Base-by-base conservation (phyloP, 2,797 vertebrate species). In the Hypotaenidia okinawae region DNA sequence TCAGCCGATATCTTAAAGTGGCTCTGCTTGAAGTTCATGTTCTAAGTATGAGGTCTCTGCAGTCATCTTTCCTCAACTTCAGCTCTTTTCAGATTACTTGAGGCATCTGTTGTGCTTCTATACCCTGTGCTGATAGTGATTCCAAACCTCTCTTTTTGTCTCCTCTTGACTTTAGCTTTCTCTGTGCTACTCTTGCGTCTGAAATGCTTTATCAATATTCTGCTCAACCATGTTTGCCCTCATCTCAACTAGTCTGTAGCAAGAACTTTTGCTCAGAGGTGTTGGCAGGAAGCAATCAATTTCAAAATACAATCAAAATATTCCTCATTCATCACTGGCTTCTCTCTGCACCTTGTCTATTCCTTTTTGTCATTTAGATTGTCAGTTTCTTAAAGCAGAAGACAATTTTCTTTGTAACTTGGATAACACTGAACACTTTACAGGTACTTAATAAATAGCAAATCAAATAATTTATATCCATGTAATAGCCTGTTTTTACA, bases 251-350 rank as follows among this genome's bases (percentile, higher is more conserved):
- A 70, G 72, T 74, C 58, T 75, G 11, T 33, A 81, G 83, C 45
- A 52, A 72, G 85, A 88, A 18, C 76, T 81, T 7, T 7, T 66
- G 63, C 69, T 89, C 59, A 43, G 66, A 83, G 76, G 82, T 92
- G 82, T 78, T 89, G 90, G 74, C 63, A 68, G 54, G 54, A 91
- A 58, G 54, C 49, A 63, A 28, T 93, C 52, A 45, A 37, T 75
- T 87, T 57, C 57, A 67, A 92, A 94, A 84, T 54, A 86, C 11
- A 35, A 91, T 72, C 73, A 83, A 95, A 95, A 90, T 83, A 92
- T 39, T 94, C 68, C 54, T 74, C 28, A 25, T 89, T 95, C 58
- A n/a, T 85, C 37, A 5, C 75, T 83, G 78, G 33, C 27, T 85
- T 87, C 86, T 95, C 22, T 0, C 30, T 62, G 75, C 54, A 64